Conservation (phyloP, 2,113 vertebrate genomes). For the Triplophysa dalaica region DNA sequence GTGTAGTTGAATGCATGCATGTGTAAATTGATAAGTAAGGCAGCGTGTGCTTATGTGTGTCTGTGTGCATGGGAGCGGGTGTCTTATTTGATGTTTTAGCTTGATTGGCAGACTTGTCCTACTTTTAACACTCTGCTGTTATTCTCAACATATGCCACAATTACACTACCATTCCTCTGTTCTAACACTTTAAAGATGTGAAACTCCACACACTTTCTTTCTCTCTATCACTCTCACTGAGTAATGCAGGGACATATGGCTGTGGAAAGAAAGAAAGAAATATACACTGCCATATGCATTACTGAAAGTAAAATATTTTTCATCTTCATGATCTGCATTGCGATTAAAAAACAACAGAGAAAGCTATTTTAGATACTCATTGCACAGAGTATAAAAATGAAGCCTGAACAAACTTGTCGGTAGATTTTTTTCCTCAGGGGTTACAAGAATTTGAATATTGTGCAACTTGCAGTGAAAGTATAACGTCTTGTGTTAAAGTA, state of each 20-base stretch:
- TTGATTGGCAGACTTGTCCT: constrained; percentile 29
- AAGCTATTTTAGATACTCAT: neutral
- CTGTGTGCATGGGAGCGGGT: neutral
- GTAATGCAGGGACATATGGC: constrained; percentile 11
- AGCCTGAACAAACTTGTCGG: neutral
- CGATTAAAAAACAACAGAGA: too few relatives aligned
- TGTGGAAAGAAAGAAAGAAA: constrained; percentile 30
- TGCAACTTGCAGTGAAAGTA: neutral
- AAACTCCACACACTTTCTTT: constrained; percentile 20
- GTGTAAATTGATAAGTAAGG: constrained; percentile 15
- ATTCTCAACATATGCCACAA: constrained; percentile 39
- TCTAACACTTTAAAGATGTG: constrained; percentile 56
- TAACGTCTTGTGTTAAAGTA: neutral
- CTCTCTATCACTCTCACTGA: neutral
- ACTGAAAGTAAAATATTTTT: neutral
- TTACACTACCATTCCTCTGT: constrained; percentile 47
- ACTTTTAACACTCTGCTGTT: constrained; percentile 32
- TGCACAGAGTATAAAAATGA: neutral
- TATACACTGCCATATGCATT: too few relatives aligned
- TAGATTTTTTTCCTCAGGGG: neutral
- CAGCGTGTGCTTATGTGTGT: neutral
- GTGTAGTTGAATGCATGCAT: constrained; percentile 7
- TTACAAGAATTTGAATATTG: neutral
- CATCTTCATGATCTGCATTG: too few relatives aligned
- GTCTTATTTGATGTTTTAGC: constrained; percentile 29